Base-by-base conservation (phyloP, 2,888 invertebrate species). In the Drosophila falleni region DNA sequence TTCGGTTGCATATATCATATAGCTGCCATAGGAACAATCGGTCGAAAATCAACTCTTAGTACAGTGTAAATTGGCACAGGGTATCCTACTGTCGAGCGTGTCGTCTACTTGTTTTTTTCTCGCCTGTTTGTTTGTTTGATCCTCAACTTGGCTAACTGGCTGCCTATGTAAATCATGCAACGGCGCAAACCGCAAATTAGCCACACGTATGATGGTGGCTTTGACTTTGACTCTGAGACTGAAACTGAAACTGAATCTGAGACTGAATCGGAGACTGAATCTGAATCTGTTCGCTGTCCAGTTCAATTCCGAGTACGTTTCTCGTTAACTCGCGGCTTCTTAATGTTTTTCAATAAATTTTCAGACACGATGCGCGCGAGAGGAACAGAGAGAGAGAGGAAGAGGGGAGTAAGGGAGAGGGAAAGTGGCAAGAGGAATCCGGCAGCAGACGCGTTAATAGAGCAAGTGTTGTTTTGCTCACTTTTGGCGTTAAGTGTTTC, bases 401-500 rank as follows among this genome's bases (percentile, higher is more conserved):
- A 23, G 3, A 3, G 23, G 3, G n/a, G n/a, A n/a, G n/a, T n/a
- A n/a, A n/a, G 19, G 15, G 26, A 6, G 15, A 6, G 5, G 31
- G 9, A 19, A 19, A 19, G 19, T 19, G 19, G 19, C 9, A n/a
- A 16, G 19, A 47, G 56, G 47, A 19, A 58, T 39, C 66, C 53
- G 53, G 46, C 60, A 54, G 53, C 65, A 53, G 62, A 39, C 87
- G 78, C 81, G 87, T 80, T 83, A 78, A 88, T 86, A 80, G 80
- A 87, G 89, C 89, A 91, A 91, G 91, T 91, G 91, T 91, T 91
- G 91, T 82, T 90, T 91, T 89, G 89, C 87, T 89, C 91, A 91
- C 91, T 91, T 90, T 87, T 83, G 91, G 91, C 91, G 91, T 90
- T 89, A 91, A 91, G 87, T 90, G 90, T 74, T 88, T 91, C 84